Evolutionary conservation across 2,113 vertebrate species (phyloP).

Genomic region (Pteropus alecto): DNA sequence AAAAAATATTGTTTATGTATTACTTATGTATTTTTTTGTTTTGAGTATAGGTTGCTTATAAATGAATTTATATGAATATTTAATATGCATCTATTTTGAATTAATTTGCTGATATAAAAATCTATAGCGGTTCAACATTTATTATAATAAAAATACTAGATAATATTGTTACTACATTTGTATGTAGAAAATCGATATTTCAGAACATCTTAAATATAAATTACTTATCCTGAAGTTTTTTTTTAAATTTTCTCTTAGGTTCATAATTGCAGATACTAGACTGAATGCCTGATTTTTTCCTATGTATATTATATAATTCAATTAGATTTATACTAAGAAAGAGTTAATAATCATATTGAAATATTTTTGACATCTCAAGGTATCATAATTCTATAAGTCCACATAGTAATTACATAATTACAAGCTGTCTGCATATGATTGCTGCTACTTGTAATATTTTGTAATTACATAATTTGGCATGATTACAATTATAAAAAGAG

Average conservation of each 20-base stretch:
- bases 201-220: not conserved
- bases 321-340: not conserved
- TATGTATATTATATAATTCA: not conserved
- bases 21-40: not conserved
- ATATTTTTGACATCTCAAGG: slow-evolving; percentile 33
- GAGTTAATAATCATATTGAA: slow-evolving; percentile 30
- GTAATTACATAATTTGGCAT: slow-evolving; percentile 68
- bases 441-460: slow-evolving; percentile 68
- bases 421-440: slow-evolving; percentile 63
- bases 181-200: not conserved
- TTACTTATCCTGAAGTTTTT: not conserved
- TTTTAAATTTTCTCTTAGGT: not conserved
- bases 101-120: not conserved
- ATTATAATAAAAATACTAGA: not conserved
- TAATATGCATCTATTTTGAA: not conserved
- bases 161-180: not conserved
- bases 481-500: slow-evolving; percentile 61
- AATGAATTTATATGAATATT: not conserved
- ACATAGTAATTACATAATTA: slow-evolving; percentile 68
- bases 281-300: not conserved
- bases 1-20: not conserved
- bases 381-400: slow-evolving; percentile 57
- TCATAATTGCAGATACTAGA: not conserved
- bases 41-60: accelerated
- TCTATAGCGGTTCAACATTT: not conserved